A percentile compares a stretch with the other conserved stretches of the same genome.
Conservation (phyloP, 2,797 vertebrate genomes). For the Gallirallus australis region DNA sequence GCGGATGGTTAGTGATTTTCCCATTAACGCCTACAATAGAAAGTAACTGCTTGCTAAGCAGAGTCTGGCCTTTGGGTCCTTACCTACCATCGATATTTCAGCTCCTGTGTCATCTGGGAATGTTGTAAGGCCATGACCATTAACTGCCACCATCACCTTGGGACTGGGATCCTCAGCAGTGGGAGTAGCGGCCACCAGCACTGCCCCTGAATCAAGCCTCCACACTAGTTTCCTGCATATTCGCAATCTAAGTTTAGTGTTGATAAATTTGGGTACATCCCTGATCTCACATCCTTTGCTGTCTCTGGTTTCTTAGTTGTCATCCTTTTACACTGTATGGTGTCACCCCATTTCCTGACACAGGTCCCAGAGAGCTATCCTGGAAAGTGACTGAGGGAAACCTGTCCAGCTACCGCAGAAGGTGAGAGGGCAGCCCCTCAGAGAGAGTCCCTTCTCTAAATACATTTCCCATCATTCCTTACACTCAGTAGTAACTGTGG, state of each 20-base stretch:
- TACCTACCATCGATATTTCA: rapidly evolving
- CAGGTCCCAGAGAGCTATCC: not conserved
- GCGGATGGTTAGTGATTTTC: not conserved
- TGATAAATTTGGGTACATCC: not conserved
- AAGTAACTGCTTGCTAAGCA: not conserved
- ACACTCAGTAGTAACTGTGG: not conserved
- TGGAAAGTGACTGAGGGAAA: not conserved
- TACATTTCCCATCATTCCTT: not conserved
- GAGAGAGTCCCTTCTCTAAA: not conserved
- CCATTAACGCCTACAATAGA: not conserved
- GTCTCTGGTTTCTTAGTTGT: not conserved
- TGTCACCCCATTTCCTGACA: not conserved
- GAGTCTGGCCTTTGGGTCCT: not conserved
- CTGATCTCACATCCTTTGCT: not conserved
- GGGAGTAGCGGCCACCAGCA: not conserved
- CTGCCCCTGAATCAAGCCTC: not conserved
- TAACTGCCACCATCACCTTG: not conserved
- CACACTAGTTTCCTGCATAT: not conserved
- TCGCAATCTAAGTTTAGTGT: not conserved
- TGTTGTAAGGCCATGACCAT: not conserved
- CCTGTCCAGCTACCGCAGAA: not conserved
- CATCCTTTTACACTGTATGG: not conserved
- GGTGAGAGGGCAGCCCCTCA: not conserved
- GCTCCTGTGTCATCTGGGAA: not conserved
- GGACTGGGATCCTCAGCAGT: not conserved